Evolutionary conservation across 2,797 vertebrate species (phyloP), one percentile per base, ranked within the genome.

Genomic region (Babyrousa celebensis): DNA sequence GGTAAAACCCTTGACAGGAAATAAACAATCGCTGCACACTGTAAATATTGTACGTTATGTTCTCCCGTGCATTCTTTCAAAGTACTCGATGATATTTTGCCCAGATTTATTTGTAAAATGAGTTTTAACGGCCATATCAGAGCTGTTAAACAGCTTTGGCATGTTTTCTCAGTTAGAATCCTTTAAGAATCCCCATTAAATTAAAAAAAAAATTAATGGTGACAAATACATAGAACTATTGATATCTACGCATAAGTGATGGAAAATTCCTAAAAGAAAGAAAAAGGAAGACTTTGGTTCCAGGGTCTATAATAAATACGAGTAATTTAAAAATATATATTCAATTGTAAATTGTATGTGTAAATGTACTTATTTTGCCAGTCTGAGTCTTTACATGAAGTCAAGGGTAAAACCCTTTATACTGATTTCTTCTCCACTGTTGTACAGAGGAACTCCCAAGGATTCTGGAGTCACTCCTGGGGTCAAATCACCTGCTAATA

Each of bases 131-230:
- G 10, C n/a, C 15, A n/a, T 1, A 40, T 20, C 4, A 27, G 63
- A 67, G 23, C 16, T 86, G 48, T 68, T 79, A 60, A 27, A 23
- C 3, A 83, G 12, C 3, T 83, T 23, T 17, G 4, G 15, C 16
- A 62, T 70, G 12, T 89, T 83, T 96, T 77, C 4, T 92, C 70
- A 58, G 15, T 17, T 58, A 60, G 17, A 16, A 71, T 67, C 72
- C 5, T 74, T 96, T 82, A 92, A 94, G n/a, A 90, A 68, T 90
- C 3, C 56, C 21, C 54, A 4, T 68, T 36, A 75, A 83, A 63
- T 68, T 89, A 17, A 18, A 23, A 82, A 23, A 82, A 72, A 21
- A 52, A 80, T 60, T 78, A 94, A 56, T 52, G 9, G 1, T 48
- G 82, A 65, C 3, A 94, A 70, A 10, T 52, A 43, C 0, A 80